phyloP scores from a whole-genome alignment of 2,888 invertebrate genomes.

The Gortyna flavago region DNA sequence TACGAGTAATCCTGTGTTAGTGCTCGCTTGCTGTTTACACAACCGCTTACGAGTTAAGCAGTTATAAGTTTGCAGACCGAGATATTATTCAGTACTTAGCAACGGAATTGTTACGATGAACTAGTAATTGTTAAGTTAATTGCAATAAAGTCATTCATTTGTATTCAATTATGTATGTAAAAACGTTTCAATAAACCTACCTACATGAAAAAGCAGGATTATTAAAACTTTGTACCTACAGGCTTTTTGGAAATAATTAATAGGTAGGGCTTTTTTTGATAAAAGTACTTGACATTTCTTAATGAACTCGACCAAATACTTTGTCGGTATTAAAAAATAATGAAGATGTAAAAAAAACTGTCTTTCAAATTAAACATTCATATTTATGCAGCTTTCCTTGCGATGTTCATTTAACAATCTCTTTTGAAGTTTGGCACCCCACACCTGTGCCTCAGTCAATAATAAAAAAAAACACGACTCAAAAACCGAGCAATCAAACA shows the following conservation, averaged over 20 bases:
- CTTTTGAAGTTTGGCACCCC: slow-evolving; percentile 60
- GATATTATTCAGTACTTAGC: slow-evolving; percentile 57
- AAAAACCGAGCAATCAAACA: slow-evolving; percentile 79
- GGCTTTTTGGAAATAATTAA: slow-evolving; percentile 5
- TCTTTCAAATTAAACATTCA: slow-evolving; percentile 37
- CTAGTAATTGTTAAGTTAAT: slow-evolving; percentile 6
- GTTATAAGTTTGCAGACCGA: slow-evolving; percentile 75
- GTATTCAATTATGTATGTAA: not conserved
- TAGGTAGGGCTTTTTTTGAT: slow-evolving; percentile 4
- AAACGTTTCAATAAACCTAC: not conserved
- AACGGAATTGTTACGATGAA: slow-evolving; percentile 37
- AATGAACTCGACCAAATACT: slow-evolving; percentile 23
- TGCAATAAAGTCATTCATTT: slow-evolving; percentile 2
- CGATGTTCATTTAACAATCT: slow-evolving; percentile 61
- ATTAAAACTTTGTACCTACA: not conserved
- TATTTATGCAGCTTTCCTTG: slow-evolving; percentile 28
- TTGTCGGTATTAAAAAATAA: slow-evolving; percentile 29
- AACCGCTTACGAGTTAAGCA: slow-evolving; percentile 88
- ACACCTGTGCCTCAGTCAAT: slow-evolving; percentile 63
- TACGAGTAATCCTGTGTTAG: slow-evolving; percentile 84
- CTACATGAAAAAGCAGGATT: not conserved
- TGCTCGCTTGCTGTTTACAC: slow-evolving; percentile 86
- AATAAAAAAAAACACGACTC: slow-evolving; percentile 56
- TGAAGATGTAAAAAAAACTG: slow-evolving; percentile 17
- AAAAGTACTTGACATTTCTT: slow-evolving; percentile 11